Conservation (phyloP, 2,113 vertebrate genomes). For the Carassius gibelio region DNA sequence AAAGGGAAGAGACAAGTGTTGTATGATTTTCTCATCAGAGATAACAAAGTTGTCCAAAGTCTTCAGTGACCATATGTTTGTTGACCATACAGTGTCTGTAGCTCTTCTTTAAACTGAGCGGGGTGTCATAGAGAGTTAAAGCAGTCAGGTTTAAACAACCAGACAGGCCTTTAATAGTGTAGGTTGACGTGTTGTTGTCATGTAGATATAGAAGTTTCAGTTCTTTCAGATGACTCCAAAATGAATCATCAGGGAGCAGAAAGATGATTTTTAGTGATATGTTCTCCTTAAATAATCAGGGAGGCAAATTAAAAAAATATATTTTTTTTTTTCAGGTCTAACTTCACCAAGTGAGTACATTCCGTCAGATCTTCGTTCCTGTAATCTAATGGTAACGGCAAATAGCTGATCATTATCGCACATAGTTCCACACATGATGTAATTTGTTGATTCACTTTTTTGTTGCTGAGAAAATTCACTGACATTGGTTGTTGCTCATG, state of each 20-base stretch:
- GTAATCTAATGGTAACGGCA: background rate
- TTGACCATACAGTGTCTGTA: constrained; percentile 72
- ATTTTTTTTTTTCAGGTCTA: constrained; percentile 74
- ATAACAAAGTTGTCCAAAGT: constrained; percentile 69
- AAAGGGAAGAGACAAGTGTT: constrained; percentile 66
- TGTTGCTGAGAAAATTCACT: background rate
- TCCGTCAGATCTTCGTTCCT: constrained; percentile 63
- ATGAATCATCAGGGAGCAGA: constrained; percentile 63
- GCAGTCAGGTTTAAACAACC: constrained; percentile 66
- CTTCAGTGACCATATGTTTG: constrained; percentile 71
- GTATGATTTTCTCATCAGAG: constrained; percentile 76
- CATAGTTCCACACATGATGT: background rate
- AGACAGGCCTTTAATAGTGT: constrained; percentile 66
- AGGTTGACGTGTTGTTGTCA: constrained; percentile 68
- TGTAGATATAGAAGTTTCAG: constrained; percentile 71
- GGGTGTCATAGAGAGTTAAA: constrained; percentile 72
- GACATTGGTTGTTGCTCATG: background rate
- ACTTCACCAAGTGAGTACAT: constrained; percentile 70
- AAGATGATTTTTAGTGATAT: background rate
- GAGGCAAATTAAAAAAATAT: too few relatives aligned
- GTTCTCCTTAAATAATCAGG: background rate
- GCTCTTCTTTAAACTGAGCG: constrained; percentile 71
- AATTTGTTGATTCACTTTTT: background rate
- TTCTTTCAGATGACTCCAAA: constrained; percentile 69
- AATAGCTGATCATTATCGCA: background rate